Base-by-base conservation (phyloP, 2,113 vertebrate species). In the Nicator chloris region DNA sequence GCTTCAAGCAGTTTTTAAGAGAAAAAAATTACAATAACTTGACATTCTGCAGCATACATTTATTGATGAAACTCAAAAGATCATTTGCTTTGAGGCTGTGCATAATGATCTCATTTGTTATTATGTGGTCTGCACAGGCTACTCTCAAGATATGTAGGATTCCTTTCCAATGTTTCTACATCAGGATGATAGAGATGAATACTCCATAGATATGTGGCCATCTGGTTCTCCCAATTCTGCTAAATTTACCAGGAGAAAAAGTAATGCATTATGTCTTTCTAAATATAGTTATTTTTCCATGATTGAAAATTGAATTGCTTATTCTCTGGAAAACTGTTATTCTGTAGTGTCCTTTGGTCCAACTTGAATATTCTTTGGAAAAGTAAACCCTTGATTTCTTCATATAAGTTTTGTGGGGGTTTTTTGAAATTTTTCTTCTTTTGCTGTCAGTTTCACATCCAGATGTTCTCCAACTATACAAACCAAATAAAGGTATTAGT, bases 31-130 rank as follows among this genome's bases (percentile, higher is more conserved):
- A 33, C 78, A 69, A 27, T 80, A 86, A 75, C 56, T 94, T 81
- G 56, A 31, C 24, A 75, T 93, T 84, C 44, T 28, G 16, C 1
- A 4, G 31, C 3, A 3, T 54, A 39, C 70, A 54, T 75, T 65
- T 65, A 90, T 79, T 76, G 86, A 79, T 86, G 77, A 45, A 94
- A 80, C 77, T 90, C 82, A 93, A 42, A 94, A 71, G 93, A 84
- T 45, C 57, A 61, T 88, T 95, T 95, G 77, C 93, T 95, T 90
- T 16, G 1, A 91, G 90, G 93, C 88, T 92, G 49, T 2, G 7
- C 49, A 35, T 94, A 86, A 92, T 94, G 76, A 94, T 88, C 56
- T 96, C 60, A 90, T 95, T 96, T 90, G 80, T 93, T 95, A 71
- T 60, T 71, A 84, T 76, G 76, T 75, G 65, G 31, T 93, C 64